A percentile compares a stretch with the other conserved stretches of the same genome.
phyloP scores from a whole-genome alignment of 2,113 vertebrate genomes.

The Lethenteron reissneri region DNA sequence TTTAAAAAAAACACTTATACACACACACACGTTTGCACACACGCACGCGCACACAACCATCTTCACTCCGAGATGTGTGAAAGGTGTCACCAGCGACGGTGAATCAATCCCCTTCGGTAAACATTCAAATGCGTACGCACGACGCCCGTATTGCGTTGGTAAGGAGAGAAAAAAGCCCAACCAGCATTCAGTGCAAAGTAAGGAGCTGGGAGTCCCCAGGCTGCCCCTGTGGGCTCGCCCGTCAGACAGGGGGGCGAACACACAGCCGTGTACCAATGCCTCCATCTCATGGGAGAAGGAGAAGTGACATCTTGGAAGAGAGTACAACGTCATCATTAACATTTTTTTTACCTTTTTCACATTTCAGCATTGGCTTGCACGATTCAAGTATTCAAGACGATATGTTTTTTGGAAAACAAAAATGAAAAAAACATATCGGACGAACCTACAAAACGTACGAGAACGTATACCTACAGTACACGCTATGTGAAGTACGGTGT shows the following conservation, averaged over 20 bases:
- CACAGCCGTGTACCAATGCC: neutral
- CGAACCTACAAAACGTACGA: neutral
- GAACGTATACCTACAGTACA: no score
- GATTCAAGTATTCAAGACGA: conserved; percentile 6
- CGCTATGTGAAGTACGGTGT: no score
- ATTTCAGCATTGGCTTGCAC: conserved; percentile 6
- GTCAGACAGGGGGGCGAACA: neutral
- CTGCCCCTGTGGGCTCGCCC: neutral
- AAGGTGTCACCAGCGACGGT: conserved; percentile 3
- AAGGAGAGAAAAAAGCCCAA: conserved; percentile 1
- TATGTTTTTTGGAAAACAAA: neutral
- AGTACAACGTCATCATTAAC: no score
- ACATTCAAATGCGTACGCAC: conserved; percentile 5
- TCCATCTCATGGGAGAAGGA: conserved; percentile 5
- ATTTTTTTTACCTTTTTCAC: conserved; percentile 1
- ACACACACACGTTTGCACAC: neutral
- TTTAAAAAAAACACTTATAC: conserved; percentile 5
- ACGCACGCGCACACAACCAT: neutral
- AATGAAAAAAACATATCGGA: neutral
- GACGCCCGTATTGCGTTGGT: conserved; percentile 6
- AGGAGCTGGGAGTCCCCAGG: neutral
- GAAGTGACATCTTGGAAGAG: conserved; percentile 4
- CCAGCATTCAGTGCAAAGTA: conserved; percentile 5
- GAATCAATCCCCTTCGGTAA: neutral
- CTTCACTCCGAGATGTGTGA: neutral